Percentiles rank a stretch among this genome's conserved stretches.
Evolutionary conservation across 2,888 invertebrate species (phyloP).

Genomic region (Drosophila acutilabella): DNA sequence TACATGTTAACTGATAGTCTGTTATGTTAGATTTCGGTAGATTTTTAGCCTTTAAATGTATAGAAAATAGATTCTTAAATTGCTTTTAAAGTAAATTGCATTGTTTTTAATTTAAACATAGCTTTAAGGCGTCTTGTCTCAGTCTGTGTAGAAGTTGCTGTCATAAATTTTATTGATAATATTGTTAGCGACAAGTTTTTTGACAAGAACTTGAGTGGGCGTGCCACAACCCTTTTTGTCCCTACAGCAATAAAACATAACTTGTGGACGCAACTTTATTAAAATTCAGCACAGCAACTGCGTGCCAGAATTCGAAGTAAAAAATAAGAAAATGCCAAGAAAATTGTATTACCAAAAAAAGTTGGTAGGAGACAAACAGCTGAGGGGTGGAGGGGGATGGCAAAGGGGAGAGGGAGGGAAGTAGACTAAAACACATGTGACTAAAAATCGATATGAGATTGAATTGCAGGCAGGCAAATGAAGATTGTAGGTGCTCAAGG

Average conservation of each 20-base stretch:
- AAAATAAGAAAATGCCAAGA: conserved; percentile 54
- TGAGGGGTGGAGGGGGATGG: conserved; percentile 2
- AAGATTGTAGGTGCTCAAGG: conserved; percentile 16
- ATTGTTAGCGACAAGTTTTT: conserved; percentile 58
- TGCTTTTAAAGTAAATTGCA: too few species aligned
- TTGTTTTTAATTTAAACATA: neutral
- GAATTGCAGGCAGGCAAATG: conserved; percentile 49
- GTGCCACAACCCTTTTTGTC: conserved; percentile 35
- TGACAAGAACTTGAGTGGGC: conserved; percentile 43
- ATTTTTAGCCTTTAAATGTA: too few species aligned
- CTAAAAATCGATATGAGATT: conserved; percentile 67
- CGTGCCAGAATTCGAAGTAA: conserved; percentile 22
- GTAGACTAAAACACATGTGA: conserved; percentile 36
- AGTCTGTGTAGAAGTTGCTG: conserved; percentile 10
- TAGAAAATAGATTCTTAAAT: too few species aligned
- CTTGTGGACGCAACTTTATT: conserved; percentile 57
- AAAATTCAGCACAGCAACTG: conserved; percentile 70
- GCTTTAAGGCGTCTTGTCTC: conserved; percentile 11
- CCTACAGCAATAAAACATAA: conserved; percentile 23
- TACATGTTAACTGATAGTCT: too few species aligned
- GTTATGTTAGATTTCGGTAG: too few species aligned
- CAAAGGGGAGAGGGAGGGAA: conserved; percentile 6
- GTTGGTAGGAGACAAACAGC: conserved; percentile 21
- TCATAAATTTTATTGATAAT: conserved; percentile 61
- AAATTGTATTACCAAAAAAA: conserved; percentile 64